Conservation (phyloP, 2,113 vertebrate genomes). For the Sminthopsis crassicaudata region DNA sequence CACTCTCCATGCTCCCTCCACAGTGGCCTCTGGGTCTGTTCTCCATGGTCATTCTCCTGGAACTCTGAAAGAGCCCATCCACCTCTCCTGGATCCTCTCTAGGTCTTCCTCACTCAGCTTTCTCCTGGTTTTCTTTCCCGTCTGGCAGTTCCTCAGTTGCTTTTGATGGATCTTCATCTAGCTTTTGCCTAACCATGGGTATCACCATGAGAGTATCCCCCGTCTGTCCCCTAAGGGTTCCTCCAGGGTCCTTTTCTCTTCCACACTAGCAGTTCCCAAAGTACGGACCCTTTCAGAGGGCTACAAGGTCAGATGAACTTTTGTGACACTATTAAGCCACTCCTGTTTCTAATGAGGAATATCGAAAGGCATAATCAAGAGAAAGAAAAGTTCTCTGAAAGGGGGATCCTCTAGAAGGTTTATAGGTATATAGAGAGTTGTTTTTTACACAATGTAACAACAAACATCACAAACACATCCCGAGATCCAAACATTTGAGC, state of each 20-base stretch:
- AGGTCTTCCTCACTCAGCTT: too few species aligned
- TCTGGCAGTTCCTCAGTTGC: not conserved
- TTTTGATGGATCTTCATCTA: not conserved
- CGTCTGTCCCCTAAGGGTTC: not conserved
- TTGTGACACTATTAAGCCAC: not conserved
- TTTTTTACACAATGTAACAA: too few species aligned
- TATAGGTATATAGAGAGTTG: too few species aligned
- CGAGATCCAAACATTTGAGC: too few species aligned
- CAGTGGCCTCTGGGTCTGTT: not conserved
- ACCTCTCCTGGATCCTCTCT: too few species aligned
- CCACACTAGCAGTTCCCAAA: not conserved
- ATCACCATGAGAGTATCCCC: not conserved
- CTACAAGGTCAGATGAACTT: not conserved
- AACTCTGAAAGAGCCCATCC: not conserved
- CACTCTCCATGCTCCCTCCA: not conserved
- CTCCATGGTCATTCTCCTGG: not conserved
- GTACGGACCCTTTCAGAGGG: too few species aligned
- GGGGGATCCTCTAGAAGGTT: not conserved
- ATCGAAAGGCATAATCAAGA: too few species aligned
- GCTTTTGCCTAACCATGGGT: not conserved
- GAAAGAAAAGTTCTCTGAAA: not conserved
- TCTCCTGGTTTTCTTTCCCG: not conserved
- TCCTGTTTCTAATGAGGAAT: too few species aligned
- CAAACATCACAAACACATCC: too few species aligned
- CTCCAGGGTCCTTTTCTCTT: not conserved